Conservation (phyloP, 1,140 invertebrate genomes). For the Heliconius nattereri region DNA sequence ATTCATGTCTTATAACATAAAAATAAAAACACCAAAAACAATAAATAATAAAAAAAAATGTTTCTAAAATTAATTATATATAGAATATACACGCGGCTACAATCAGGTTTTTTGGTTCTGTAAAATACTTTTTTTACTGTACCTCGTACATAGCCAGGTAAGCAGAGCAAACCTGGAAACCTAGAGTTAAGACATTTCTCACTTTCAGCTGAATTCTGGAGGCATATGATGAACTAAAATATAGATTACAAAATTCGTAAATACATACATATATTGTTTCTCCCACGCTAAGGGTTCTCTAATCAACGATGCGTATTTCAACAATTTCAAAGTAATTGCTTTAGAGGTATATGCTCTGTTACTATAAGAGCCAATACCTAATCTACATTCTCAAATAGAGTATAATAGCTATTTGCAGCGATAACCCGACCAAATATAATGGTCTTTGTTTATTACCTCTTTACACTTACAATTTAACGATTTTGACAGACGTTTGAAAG, state of each 20-base stretch:
- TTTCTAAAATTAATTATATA: too few species aligned
- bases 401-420: slow-evolving; percentile 57
- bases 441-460: slow-evolving; percentile 48
- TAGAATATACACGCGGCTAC: too few species aligned
- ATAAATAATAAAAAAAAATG: too few species aligned
- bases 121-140: too few species aligned
- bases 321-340: slow-evolving; percentile 75
- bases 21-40: not conserved
- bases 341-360: slow-evolving; percentile 47
- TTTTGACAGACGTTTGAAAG: slow-evolving; percentile 23
- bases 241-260: not conserved
- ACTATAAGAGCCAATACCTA: slow-evolving; percentile 69
- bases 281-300: slow-evolving; percentile 53
- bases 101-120: too few species aligned
- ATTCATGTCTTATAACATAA: not conserved
- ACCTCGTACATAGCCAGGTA: too few species aligned
- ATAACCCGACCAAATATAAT: slow-evolving; percentile 48
- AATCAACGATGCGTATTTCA: slow-evolving; percentile 59
- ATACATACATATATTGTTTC: slow-evolving; percentile 3
- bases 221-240: too few species aligned
- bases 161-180: too few species aligned
- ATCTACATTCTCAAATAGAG: slow-evolving; percentile 76
- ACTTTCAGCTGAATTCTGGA: too few species aligned
- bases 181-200: too few species aligned
- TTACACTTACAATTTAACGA: slow-evolving; percentile 25